Evolutionary conservation across 1,140 invertebrate genomes (phyloP).

Genomic region (Maniola jurtina): DNA sequence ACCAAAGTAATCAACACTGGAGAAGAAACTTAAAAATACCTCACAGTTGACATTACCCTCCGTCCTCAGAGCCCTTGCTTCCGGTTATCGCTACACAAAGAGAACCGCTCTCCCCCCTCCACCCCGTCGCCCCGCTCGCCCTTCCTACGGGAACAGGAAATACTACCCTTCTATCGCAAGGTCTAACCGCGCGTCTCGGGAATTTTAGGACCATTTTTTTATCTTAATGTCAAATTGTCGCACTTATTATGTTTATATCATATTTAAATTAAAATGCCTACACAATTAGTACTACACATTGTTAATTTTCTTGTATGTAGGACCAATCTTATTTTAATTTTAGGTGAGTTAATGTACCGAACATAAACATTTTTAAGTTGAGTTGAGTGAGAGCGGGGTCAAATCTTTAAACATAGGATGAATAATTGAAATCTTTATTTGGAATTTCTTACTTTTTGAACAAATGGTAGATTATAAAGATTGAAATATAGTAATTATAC

Average conservation of each 20-base stretch:
- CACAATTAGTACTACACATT: no score
- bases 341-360: no score
- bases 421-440: no score
- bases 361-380: no score
- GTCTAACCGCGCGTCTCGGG: slow-evolving; percentile 58
- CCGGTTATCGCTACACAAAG: slow-evolving; percentile 77
- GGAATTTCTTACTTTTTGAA: no score
- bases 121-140: slow-evolving; percentile 24
- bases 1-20: slow-evolving; percentile 61
- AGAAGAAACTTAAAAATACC: slow-evolving; percentile 74
- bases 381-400: no score
- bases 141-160: slow-evolving; percentile 69
- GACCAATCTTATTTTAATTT: no score
- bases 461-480: no score
- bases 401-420: no score
- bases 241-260: slow-evolving; percentile 11
- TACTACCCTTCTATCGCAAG: slow-evolving; percentile 76
- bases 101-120: slow-evolving; percentile 45
- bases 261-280: background rate
- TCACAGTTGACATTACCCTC: slow-evolving; percentile 74
- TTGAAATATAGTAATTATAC: no score
- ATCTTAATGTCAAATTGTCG: slow-evolving; percentile 56
- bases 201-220: slow-evolving; percentile 60
- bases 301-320: no score
- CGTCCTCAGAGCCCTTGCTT: slow-evolving; percentile 71